Evolutionary conservation across 37 sponge, comb jelly and placozoan species (phyloP), one percentile per base, ranked within the genome.

Genomic region (Ianthella basta): DNA sequence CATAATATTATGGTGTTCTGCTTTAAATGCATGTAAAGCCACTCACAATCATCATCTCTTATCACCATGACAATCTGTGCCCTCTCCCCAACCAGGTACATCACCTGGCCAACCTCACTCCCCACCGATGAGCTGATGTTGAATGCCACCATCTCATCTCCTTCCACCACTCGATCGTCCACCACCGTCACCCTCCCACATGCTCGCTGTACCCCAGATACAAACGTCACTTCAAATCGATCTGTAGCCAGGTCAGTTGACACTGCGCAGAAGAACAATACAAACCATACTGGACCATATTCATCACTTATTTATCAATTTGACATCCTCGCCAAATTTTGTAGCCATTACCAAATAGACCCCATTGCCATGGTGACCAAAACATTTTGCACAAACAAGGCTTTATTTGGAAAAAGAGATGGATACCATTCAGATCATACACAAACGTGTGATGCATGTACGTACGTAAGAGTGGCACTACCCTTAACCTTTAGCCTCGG

Each of bases 1-100:
- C 15, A 57, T 57, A 20, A 57, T 57, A 57, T 20, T 57, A 57
- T 18, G 18, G 59, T 57, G 15, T 57, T 20, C 59, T 57, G 59
- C 59, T 57, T 57, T 57, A 18, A 20, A 30, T 33, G 19, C 35
- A 12, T 33, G 27, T 23, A 24, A 25, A 24, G 23, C 40, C 37
- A 72, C 73, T 72, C 41, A 72, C 73, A 30, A 19, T 72, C 73
- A 72, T 72, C 73, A 19, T 72, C 39, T 15, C 10, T 6, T 13
- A 72, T 72, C 8, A 40, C 36, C 39, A 72, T 40, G 19, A 37
- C 36, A 10, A 32, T 13, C 19, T 72, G 12, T 72, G 38, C 37
- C 12, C 30, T 72, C 38, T 72, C 39, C 5, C 73, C 73, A 8
- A 64, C 23, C 6, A 8, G 12, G 23, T 29, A 64, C 66, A 64